Conservation (phyloP, 2,888 invertebrate species). For the Quadroppia sp. region DNA sequence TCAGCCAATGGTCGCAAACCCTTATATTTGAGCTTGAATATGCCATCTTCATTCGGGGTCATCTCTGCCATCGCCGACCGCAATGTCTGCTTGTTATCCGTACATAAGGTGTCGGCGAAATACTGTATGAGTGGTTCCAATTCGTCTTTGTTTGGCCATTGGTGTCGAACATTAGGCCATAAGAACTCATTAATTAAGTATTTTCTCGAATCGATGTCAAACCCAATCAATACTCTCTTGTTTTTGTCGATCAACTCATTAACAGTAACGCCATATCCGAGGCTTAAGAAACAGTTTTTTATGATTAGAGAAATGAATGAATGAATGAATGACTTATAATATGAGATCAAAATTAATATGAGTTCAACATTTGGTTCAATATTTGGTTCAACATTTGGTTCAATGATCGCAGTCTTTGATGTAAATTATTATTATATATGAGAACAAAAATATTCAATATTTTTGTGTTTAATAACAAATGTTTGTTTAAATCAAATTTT, state of each 20-base stretch:
- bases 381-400: too few relatives aligned
- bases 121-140: constrained; percentile 58
- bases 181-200: neutral
- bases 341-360: neutral
- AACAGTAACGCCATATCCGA: constrained; percentile 40
- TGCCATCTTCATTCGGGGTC: constrained; percentile 44
- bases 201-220: neutral
- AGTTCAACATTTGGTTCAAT: too few relatives aligned
- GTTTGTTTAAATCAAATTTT: neutral
- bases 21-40: constrained; percentile 44
- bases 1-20: constrained; percentile 46
- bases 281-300: too few relatives aligned
- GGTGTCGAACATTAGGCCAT: constrained; percentile 42
- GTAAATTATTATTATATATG: too few relatives aligned
- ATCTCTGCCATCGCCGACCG: constrained; percentile 47
- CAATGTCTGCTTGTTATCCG: constrained; percentile 24
- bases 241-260: constrained; percentile 18
- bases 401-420: too few relatives aligned
- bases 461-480: too few relatives aligned
- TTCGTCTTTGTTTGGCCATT: constrained; percentile 63
- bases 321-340: too few relatives aligned
- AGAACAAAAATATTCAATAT: too few relatives aligned
- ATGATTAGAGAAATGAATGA: too few relatives aligned
- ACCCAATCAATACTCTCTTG: constrained; percentile 31
- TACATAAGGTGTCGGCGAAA: constrained; percentile 51